A percentile compares a stretch with the other conserved stretches of the same genome.
Conservation (phyloP, 2,888 invertebrate genomes). For the Drosophila kambysellisi region DNA sequence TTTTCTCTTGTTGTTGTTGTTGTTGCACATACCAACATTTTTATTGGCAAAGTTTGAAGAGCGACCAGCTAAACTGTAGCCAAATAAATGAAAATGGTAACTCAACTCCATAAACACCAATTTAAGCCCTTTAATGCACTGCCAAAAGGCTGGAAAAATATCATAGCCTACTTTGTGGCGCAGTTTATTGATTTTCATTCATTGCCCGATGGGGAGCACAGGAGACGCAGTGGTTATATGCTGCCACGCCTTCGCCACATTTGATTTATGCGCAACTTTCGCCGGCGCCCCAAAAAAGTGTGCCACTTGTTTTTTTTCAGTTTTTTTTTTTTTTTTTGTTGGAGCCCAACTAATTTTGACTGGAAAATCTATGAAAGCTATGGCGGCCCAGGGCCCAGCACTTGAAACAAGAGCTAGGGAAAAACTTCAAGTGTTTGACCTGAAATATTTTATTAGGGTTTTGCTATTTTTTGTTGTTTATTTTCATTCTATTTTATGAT, state of each 20-base stretch:
- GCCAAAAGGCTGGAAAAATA: constrained; percentile 18
- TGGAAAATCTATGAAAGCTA: constrained; percentile 58
- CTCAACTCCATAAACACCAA: neutral
- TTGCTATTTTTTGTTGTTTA: neutral
- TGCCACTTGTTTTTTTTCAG: constrained; percentile 26
- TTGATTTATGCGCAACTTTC: constrained; percentile 67
- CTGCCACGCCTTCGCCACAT: constrained; percentile 38
- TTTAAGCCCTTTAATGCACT: constrained; percentile 38
- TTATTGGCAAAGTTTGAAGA: constrained; percentile 54
- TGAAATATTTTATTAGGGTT: constrained; percentile 50
- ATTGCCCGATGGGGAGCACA: neutral
- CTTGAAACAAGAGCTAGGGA: constrained; percentile 27
- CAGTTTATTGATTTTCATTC: constrained; percentile 53
- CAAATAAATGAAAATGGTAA: constrained; percentile 19
- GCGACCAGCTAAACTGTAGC: constrained; percentile 18
- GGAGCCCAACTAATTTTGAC: constrained; percentile 51
- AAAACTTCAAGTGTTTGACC: constrained; percentile 58
- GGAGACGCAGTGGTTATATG: neutral
- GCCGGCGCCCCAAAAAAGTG: constrained; percentile 32
- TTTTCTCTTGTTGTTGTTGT: neutral
- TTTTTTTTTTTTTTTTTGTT: constrained; percentile 18
- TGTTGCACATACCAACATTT: constrained; percentile 39
- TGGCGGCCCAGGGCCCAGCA: constrained; percentile 15
- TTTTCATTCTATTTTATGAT: constrained; percentile 41
- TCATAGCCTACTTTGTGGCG: constrained; percentile 33